Conservation (phyloP, 2,888 invertebrate genomes). For the Eudasyphora cyanicolor region DNA sequence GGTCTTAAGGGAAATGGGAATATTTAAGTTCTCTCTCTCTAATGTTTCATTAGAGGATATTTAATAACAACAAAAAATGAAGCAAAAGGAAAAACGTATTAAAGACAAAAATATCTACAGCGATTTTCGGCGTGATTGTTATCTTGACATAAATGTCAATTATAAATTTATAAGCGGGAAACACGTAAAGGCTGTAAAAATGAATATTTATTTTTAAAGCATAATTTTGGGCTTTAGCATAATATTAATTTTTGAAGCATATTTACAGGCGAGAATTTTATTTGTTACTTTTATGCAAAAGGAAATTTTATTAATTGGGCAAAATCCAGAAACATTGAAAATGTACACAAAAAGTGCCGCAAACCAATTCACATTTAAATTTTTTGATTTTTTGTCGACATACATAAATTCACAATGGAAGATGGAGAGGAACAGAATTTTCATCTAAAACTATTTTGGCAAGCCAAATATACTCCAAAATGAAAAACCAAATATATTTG, state of each 20-base stretch:
- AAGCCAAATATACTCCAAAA: no score
- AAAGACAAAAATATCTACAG: not conserved
- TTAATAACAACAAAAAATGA: not conserved
- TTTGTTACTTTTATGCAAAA: no score
- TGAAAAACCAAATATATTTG: no score
- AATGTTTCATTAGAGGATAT: not conserved
- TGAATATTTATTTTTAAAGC: not conserved
- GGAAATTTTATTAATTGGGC: no score
- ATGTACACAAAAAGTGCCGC: no score
- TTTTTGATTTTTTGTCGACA: no score
- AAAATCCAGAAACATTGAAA: no score
- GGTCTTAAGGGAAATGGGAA: not conserved
- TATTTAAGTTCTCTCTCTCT: conserved; percentile 12
- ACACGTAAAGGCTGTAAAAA: conserved; percentile 27
- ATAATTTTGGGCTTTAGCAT: not conserved
- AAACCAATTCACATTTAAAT: no score
- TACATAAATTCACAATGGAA: no score
- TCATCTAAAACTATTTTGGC: no score
- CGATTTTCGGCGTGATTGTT: conserved; percentile 53
- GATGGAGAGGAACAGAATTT: no score
- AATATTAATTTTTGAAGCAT: not conserved
- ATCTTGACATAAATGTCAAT: conserved; percentile 58
- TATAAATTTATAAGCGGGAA: conserved; percentile 26
- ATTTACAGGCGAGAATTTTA: not conserved
- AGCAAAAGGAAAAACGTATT: not conserved